Percentiles rank a stretch among this genome's conserved stretches.
These are phyloP conservation scores for Drosophila seclusa DNA, from an alignment of 2,888 invertebrate species.

Conservation along the genomic window DNA sequence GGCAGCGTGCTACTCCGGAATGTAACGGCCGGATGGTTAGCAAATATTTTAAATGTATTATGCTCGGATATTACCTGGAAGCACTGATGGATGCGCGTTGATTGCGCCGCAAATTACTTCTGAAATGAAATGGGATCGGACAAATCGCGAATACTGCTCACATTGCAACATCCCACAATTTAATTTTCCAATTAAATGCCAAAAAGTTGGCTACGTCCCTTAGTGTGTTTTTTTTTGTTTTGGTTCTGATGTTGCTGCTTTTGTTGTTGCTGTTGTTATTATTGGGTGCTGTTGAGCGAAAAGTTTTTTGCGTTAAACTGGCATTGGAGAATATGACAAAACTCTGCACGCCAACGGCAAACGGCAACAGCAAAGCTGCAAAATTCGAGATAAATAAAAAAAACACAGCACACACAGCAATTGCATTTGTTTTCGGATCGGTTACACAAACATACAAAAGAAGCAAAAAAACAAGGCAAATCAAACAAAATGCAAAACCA, in stretches of 20 bases:
- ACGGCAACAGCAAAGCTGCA: constrained; percentile 33
- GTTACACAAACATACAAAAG: constrained; percentile 49
- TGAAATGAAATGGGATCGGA: constrained; percentile 38
- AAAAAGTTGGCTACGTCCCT: constrained; percentile 42
- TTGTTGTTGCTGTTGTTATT: constrained; percentile 24
- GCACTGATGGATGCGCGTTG: constrained; percentile 49
- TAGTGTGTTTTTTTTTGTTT: constrained; percentile 6
- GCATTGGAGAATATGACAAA: constrained; percentile 79
- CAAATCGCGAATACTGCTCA: constrained; percentile 39
- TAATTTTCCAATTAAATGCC: constrained; percentile 83
- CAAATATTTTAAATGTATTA: constrained; percentile 67
- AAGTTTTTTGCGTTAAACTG: constrained; percentile 78
- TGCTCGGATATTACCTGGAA: constrained; percentile 64
- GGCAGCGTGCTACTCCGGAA: background rate
- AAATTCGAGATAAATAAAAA: constrained; percentile 62
- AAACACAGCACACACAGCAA: constrained; percentile 28
- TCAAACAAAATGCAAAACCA: constrained; percentile 26
- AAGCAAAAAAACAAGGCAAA: constrained; percentile 28
- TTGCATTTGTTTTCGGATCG: constrained; percentile 69
- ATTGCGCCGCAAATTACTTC: constrained; percentile 59
- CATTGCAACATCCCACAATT: constrained; percentile 73
- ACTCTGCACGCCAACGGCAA: constrained; percentile 48
- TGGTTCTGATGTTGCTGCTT: background rate
- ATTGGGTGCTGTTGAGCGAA: constrained; percentile 39
- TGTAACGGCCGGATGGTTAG: constrained; percentile 17